Evolutionary conservation across 1,140 invertebrate genomes (phyloP).

Genomic region (Ostrea edulis): DNA sequence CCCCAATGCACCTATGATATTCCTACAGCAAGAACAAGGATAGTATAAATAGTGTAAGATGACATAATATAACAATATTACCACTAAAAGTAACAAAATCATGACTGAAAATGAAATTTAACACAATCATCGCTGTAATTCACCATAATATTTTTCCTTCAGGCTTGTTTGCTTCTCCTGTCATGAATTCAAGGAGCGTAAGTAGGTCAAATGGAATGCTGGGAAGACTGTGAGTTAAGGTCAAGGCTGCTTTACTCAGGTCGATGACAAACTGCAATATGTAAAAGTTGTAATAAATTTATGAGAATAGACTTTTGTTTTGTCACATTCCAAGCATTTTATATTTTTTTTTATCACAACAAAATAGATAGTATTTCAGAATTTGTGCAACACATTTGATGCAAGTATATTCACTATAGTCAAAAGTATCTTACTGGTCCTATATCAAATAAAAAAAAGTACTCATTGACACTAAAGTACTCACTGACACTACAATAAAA

Average conservation of each 20-base stretch:
- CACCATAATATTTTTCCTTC: neutral
- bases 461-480: no score
- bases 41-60: no score
- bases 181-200: neutral
- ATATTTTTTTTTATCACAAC: no score
- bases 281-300: neutral
- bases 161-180: neutral
- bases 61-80: no score
- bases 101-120: no score
- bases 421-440: no score
- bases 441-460: no score
- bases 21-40: neutral
- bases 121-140: neutral
- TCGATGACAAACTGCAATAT: conserved; percentile 3
- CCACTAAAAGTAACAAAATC: no score
- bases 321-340: neutral
- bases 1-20: neutral
- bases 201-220: conserved; percentile 20
- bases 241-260: conserved; percentile 2
- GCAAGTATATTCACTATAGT: no score
- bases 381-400: neutral
- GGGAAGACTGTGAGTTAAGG: conserved; percentile 8
- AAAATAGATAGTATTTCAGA: neutral
- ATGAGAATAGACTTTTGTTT: no score
- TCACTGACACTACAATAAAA: no score